phyloP scores from a whole-genome alignment of 2,888 invertebrate species.

The Diloba caeruleocephala region DNA sequence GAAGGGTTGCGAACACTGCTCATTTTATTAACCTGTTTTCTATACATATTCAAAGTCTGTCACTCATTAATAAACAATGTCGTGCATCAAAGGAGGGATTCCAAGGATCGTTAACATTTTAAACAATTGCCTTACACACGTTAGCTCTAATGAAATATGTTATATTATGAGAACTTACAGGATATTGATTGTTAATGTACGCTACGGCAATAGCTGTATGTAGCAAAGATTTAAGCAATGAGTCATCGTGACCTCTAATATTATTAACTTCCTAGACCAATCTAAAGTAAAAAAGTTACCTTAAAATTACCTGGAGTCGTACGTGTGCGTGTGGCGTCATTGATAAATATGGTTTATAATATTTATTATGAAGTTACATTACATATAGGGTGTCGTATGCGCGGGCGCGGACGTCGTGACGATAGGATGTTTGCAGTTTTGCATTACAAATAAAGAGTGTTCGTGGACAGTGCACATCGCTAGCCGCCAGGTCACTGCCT shows the following conservation, averaged over 20 bases:
- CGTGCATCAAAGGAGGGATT: slow-evolving; percentile 75
- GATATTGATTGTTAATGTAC: slow-evolving; percentile 38
- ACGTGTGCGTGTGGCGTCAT: slow-evolving; percentile 36
- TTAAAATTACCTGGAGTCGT: slow-evolving; percentile 35
- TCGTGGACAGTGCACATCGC: slow-evolving; percentile 65
- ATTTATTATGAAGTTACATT: slow-evolving; percentile 25
- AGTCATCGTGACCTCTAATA: slow-evolving; percentile 53
- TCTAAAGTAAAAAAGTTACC: slow-evolving; percentile 33
- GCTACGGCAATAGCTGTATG: too few relatives aligned
- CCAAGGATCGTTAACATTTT: slow-evolving; percentile 66
- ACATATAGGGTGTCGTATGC: slow-evolving; percentile 35
- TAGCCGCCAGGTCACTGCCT: slow-evolving; percentile 66
- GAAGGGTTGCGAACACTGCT: slow-evolving; percentile 58
- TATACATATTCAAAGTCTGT: slow-evolving; percentile 68
- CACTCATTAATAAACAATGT: slow-evolving; percentile 77
- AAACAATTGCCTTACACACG: slow-evolving; percentile 42
- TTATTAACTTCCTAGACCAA: slow-evolving; percentile 53
- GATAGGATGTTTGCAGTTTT: slow-evolving; percentile 76
- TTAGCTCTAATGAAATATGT: slow-evolving; percentile 41
- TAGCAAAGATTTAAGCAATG: slow-evolving; percentile 35
- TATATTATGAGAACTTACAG: slow-evolving; percentile 36
- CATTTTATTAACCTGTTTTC: slow-evolving; percentile 72
- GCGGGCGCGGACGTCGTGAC: slow-evolving; percentile 59
- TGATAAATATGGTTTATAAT: slow-evolving; percentile 22
- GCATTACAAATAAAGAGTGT: slow-evolving; percentile 79